A percentile compares a stretch with the other conserved stretches of the same genome.
Conservation (phyloP, 2,113 vertebrate genomes). For the Trogon melanurus region DNA sequence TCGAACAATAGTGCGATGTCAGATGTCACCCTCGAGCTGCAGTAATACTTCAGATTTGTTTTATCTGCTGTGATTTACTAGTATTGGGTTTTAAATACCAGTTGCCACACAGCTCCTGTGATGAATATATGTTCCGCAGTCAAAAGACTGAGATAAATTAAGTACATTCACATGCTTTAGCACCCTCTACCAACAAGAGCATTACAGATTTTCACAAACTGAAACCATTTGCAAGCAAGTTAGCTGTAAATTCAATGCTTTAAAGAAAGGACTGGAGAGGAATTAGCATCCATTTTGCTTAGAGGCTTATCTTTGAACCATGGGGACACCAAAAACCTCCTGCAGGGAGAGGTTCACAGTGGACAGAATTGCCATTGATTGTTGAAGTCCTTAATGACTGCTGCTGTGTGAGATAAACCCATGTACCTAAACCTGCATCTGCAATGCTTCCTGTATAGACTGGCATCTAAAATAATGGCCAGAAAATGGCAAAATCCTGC, state of each 20-base stretch:
- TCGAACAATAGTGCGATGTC: not conserved
- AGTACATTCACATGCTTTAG: not conserved
- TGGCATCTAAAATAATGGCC: not conserved
- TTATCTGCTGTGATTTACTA: slow-evolving; percentile 26
- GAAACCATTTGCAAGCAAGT: not conserved
- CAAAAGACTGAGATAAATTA: slow-evolving; percentile 30
- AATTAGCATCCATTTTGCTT: not conserved
- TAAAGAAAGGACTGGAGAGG: not conserved
- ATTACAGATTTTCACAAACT: not conserved
- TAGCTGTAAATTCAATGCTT: not conserved
- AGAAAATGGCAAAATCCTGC: not conserved
- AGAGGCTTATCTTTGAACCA: not conserved
- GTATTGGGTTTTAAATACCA: slow-evolving; percentile 32
- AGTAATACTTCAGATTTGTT: slow-evolving; percentile 38
- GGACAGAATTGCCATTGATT: not conserved
- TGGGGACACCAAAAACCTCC: not conserved
- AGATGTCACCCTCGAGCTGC: slow-evolving; percentile 19
- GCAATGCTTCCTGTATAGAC: not conserved
- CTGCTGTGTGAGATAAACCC: not conserved
- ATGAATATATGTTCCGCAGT: not conserved
- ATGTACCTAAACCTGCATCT: not conserved
- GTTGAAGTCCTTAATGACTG: not conserved
- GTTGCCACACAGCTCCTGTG: slow-evolving; percentile 12
- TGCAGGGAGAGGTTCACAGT: not conserved
- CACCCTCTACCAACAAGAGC: not conserved